These are phyloP conservation scores for Mesembrinibis cayennensis DNA, from an alignment of 2,113 vertebrate species.

Conservation along the genomic window DNA sequence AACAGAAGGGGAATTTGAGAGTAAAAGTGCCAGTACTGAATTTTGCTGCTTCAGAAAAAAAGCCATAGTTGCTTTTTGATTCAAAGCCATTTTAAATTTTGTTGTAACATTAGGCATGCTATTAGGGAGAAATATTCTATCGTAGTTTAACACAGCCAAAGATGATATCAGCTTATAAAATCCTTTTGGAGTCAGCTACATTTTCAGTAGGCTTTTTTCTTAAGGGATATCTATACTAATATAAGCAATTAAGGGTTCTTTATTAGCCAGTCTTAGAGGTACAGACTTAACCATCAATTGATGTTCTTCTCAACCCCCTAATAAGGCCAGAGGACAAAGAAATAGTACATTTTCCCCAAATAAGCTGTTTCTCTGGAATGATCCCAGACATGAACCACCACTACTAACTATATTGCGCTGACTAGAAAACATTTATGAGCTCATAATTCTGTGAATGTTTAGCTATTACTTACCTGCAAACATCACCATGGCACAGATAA, in stretches of 20 bases:
- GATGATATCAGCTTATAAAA: slow-evolving; percentile 25
- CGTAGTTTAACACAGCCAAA: slow-evolving; percentile 17
- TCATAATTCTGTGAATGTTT: neutral
- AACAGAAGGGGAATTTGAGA: neutral
- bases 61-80: neutral
- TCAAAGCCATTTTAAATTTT: slow-evolving; percentile 10
- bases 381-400: neutral
- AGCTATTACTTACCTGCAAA: neutral
- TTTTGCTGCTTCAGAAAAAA: neutral
- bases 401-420: neutral
- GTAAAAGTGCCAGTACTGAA: neutral
- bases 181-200: slow-evolving; percentile 18
- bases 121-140: slow-evolving; percentile 3
- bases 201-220: slow-evolving; percentile 28
- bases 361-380: neutral
- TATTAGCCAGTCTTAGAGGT: neutral
- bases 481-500: neutral
- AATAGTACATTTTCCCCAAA: neutral
- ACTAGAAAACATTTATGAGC: neutral
- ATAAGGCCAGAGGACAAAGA: neutral
- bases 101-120: neutral
- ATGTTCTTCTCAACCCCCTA: neutral
- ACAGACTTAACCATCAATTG: neutral
- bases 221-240: neutral
- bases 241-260: slow-evolving; percentile 13